Conservation (phyloP, 2,888 invertebrate genomes). For the Bursaphelenchus okinawaensis region DNA sequence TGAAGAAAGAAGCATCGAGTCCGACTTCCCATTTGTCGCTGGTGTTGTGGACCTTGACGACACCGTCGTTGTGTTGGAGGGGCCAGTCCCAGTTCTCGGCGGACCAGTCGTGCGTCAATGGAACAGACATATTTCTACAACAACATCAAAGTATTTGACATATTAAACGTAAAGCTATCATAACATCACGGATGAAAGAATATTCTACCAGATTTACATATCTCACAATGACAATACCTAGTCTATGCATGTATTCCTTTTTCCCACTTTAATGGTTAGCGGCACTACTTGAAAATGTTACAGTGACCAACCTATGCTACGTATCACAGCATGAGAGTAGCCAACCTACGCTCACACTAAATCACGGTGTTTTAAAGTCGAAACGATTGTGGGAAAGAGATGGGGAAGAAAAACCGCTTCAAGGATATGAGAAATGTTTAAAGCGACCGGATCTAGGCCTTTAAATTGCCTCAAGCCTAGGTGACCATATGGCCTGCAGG, state of each 20-base stretch:
- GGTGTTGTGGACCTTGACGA: slow-evolving; percentile 37
- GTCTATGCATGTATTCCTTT: too few species aligned
- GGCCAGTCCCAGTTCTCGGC: slow-evolving; percentile 49
- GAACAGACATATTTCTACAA: slow-evolving; percentile 10
- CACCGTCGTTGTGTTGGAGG: slow-evolving; percentile 45
- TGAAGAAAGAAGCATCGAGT: slow-evolving; percentile 45
- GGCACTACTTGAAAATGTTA: too few species aligned
- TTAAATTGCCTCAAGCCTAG: neutral
- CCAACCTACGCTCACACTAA: too few species aligned
- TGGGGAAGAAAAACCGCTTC: too few species aligned
- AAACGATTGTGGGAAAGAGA: neutral
- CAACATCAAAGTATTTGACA: neutral
- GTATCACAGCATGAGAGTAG: neutral
- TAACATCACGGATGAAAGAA: too few species aligned
- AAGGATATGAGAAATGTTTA: neutral
- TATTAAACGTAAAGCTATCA: neutral
- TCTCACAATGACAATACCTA: too few species aligned
- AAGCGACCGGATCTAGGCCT: neutral
- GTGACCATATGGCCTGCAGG: neutral
- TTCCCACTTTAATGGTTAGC: too few species aligned
- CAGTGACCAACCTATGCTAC: too few species aligned
- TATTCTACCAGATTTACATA: too few species aligned
- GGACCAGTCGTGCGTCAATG: slow-evolving; percentile 34
- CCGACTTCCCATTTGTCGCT: slow-evolving; percentile 22
- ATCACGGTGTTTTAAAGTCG: too few species aligned